Percentiles rank a stretch among this genome's conserved stretches.
These are phyloP conservation scores for Sisyra terminalis DNA, from an alignment of 2,888 invertebrate genomes.

Conservation along the genomic window DNA sequence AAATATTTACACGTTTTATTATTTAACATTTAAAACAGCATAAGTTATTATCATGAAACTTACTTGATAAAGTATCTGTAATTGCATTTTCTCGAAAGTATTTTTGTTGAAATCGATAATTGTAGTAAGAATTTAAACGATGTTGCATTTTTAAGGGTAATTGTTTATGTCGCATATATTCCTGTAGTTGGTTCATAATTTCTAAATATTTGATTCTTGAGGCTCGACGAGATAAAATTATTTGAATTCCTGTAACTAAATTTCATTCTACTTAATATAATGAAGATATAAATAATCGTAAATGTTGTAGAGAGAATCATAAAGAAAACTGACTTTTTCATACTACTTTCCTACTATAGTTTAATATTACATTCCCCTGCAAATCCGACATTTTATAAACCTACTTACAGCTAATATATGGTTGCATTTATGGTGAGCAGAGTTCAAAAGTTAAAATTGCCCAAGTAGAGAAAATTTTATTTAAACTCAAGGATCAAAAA, in stretches of 20 bases:
- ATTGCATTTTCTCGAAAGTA: slow-evolving; percentile 31
- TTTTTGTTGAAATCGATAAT: slow-evolving; percentile 28
- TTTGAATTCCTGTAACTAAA: slow-evolving; percentile 4
- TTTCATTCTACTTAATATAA: not conserved
- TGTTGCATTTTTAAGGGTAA: slow-evolving; percentile 26
- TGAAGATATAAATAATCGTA: too few relatives aligned
- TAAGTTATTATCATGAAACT: too few relatives aligned
- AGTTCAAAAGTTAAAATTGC: too few relatives aligned
- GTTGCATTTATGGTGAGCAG: too few relatives aligned
- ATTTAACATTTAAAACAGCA: not conserved
- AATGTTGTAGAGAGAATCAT: too few relatives aligned
- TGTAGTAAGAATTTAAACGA: slow-evolving; percentile 29
- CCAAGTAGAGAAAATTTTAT: too few relatives aligned
- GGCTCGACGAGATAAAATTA: slow-evolving; percentile 15
- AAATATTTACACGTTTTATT: not conserved
- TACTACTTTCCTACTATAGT: too few relatives aligned
- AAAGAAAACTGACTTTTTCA: too few relatives aligned
- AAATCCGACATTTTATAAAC: too few relatives aligned
- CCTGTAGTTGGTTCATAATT: slow-evolving; percentile 27
- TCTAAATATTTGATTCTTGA: slow-evolving; percentile 23
- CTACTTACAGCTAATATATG: too few relatives aligned
- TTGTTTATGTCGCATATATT: slow-evolving; percentile 31
- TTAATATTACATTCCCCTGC: too few relatives aligned
- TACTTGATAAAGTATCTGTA: slow-evolving; percentile 27
- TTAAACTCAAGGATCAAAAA: too few relatives aligned